A percentile compares a stretch with the other conserved stretches of the same genome.
Conservation (phyloP, 2,797 vertebrate genomes). For the Numenius phaeopus region DNA sequence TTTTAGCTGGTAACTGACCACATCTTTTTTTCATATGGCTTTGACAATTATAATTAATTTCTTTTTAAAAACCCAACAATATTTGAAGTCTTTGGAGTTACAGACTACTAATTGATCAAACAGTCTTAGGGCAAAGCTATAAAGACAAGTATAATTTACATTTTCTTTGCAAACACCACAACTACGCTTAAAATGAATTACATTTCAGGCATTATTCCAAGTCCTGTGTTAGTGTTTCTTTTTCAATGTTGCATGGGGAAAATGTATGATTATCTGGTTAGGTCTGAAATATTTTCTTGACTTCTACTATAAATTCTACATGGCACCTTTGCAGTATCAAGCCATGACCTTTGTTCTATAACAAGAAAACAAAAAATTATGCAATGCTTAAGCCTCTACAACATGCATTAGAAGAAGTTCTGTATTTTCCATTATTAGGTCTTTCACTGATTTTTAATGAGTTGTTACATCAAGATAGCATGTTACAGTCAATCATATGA, state of each 20-base stretch:
- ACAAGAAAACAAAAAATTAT: neutral
- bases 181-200: neutral
- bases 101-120: neutral
- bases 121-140: neutral
- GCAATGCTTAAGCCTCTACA: neutral
- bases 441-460: neutral
- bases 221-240: neutral
- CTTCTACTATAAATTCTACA: neutral
- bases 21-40: neutral
- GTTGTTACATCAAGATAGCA: neutral
- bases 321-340: neutral
- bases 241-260: neutral
- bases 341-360: neutral
- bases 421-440: neutral
- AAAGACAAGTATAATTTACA: neutral
- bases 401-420: neutral
- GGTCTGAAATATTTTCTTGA: neutral
- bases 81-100: neutral
- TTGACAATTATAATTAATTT: neutral
- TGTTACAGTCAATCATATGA: neutral
- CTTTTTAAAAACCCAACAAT: neutral
- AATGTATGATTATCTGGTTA: neutral
- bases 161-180: neutral
- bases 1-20: neutral
- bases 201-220: slow-evolving; percentile 17